A percentile compares a stretch with the other conserved stretches of the same genome.
Evolutionary conservation across 2,888 invertebrate species (phyloP).

Genomic region (Mantis religiosa): DNA sequence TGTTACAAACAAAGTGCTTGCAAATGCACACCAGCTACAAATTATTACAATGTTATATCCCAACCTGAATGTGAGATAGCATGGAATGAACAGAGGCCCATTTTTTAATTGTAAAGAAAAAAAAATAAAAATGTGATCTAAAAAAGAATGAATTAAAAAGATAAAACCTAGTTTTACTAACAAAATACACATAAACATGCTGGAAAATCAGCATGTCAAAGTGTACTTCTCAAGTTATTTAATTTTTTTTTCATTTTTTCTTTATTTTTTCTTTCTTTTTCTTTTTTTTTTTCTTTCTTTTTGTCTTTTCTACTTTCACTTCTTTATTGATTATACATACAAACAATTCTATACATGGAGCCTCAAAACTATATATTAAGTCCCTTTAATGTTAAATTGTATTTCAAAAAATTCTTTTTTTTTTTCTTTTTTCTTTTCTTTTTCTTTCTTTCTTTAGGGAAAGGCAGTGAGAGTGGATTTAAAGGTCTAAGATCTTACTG

Average conservation of each 20-base stretch:
- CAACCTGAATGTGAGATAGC: not conserved
- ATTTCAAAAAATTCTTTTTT: not conserved
- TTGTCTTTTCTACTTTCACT: conserved; percentile 35
- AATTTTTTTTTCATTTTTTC: not conserved
- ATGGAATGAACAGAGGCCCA: not conserved
- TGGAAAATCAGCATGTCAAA: not conserved
- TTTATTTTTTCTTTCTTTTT: conserved; percentile 27
- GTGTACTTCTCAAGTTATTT: not conserved
- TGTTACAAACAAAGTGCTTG: not conserved
- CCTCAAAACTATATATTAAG: not conserved
- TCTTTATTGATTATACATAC: conserved; percentile 30
- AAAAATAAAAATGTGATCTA: not conserved
- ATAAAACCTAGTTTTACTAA: not conserved
- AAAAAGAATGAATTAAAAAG: not conserved
- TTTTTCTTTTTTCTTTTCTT: not conserved
- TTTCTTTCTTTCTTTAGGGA: too few relatives aligned
- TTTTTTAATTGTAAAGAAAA: not conserved
- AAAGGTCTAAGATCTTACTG: too few relatives aligned
- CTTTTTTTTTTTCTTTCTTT: conserved; percentile 31
- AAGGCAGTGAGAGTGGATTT: too few relatives aligned
- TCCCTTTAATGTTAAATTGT: not conserved
- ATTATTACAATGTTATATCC: not conserved
- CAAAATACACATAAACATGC: not conserved
- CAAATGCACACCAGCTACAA: not conserved
- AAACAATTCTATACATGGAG: conserved; percentile 22